These are phyloP conservation scores for Pachydiplax longipennis DNA, from an alignment of 2,888 invertebrate genomes.

Conservation along the genomic window DNA sequence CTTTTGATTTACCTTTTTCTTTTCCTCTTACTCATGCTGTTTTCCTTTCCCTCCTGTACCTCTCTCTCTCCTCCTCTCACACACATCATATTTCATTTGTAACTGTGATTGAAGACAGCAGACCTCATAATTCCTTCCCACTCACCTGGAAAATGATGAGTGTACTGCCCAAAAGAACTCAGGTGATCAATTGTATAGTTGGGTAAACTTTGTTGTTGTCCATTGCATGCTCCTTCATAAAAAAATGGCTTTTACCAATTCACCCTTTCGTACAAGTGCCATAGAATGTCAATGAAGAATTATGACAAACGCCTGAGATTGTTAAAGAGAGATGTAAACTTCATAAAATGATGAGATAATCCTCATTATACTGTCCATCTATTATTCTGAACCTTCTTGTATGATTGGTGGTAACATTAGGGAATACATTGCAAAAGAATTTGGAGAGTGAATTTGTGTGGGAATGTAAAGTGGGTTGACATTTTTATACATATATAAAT, in stretches of 20 bases:
- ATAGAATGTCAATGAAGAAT: constrained; percentile 24
- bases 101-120: constrained; percentile 26
- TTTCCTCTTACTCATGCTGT: constrained; percentile 29
- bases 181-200: constrained; percentile 36
- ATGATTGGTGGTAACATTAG: constrained; percentile 32
- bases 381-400: constrained; percentile 30
- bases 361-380: constrained; percentile 30
- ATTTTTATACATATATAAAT: constrained; percentile 45
- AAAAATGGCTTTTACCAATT: constrained; percentile 21
- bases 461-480: constrained; percentile 37
- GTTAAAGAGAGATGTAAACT: neutral
- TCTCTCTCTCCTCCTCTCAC: neutral
- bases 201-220: constrained; percentile 36
- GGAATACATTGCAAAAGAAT: constrained; percentile 26
- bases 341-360: constrained; percentile 1
- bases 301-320: constrained; percentile 16
- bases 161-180: constrained; percentile 41
- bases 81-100: constrained; percentile 3
- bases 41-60: constrained; percentile 24
- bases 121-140: constrained; percentile 39
- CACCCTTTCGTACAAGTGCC: constrained; percentile 32
- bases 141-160: constrained; percentile 27
- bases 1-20: constrained; percentile 7
- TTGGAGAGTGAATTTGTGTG: constrained; percentile 14
- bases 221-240: constrained; percentile 5